Percentiles rank a stretch among this genome's conserved stretches.
Conservation (phyloP, 2,113 vertebrate species). For the Labeo rohita region DNA sequence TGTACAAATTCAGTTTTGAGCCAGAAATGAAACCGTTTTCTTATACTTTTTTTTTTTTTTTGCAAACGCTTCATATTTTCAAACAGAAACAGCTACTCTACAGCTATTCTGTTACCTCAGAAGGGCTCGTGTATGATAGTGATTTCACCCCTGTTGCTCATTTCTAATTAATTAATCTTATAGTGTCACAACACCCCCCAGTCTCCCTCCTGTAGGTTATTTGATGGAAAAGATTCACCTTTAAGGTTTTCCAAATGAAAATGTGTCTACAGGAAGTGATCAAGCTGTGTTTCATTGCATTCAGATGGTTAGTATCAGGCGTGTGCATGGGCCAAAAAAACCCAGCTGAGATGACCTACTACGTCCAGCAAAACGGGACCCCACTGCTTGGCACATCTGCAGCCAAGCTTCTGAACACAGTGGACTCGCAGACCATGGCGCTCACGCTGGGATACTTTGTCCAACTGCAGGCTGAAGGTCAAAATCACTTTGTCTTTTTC, state of each 20-base stretch:
- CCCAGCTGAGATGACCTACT: constrained; percentile 94
- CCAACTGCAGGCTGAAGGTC: constrained; percentile 96
- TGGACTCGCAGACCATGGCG: constrained; percentile 97
- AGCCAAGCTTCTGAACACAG: constrained; percentile 94
- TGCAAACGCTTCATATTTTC: neutral
- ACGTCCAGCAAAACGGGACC: constrained; percentile 85
- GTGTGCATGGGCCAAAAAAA: constrained; percentile 88
- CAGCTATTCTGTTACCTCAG: neutral
- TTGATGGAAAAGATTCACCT: neutral
- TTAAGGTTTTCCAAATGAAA: neutral
- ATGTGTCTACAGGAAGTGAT: neutral
- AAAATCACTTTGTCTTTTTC: constrained; percentile 64
- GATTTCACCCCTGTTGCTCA: neutral
- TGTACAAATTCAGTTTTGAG: neutral
- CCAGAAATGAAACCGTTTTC: neutral
- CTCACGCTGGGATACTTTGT: constrained; percentile 95
- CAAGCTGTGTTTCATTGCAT: constrained; percentile 29
- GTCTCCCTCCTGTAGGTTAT: neutral
- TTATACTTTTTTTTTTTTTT: too few relatives aligned
- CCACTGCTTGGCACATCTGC: constrained; percentile 88
- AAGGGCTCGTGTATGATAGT: neutral
- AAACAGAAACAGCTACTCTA: neutral
- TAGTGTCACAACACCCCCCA: neutral
- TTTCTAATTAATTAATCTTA: neutral
- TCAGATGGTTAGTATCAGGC: constrained; percentile 95